Conservation (phyloP, 2,888 invertebrate species). For the Eurytoma californica region DNA sequence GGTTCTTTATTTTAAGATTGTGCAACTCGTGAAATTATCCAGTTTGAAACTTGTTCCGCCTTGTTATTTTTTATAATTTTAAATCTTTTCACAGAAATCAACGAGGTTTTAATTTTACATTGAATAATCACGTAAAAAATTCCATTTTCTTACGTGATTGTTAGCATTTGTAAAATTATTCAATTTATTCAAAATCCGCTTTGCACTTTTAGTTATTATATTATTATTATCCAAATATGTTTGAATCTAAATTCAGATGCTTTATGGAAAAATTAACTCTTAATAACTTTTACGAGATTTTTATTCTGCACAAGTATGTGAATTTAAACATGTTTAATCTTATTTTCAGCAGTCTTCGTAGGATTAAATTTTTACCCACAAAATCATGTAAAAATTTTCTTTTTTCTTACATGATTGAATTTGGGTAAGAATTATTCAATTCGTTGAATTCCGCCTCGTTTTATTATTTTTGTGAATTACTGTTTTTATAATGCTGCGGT, state of each 20-base stretch:
- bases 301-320: background rate
- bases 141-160: constrained; percentile 27
- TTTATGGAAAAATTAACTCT: background rate
- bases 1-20: constrained; percentile 5
- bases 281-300: background rate
- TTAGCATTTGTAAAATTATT: constrained; percentile 21
- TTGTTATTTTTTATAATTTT: background rate
- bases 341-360: background rate
- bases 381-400: background rate
- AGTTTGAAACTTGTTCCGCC: background rate
- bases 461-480: background rate
- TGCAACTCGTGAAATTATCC: constrained; percentile 32
- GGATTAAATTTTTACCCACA: background rate
- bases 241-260: background rate
- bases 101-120: constrained; percentile 29
- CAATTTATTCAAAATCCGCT: constrained; percentile 23
- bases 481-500: no score
- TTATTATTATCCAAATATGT: no score
- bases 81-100: constrained; percentile 3
- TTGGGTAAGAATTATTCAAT: background rate
- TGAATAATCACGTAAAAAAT: constrained; percentile 29
- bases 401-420: background rate
- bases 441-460: background rate
- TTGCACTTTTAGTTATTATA: background rate
- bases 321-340: background rate